phyloP scores from a whole-genome alignment of 2,797 vertebrate genomes.

The Notoglanidium macrostoma region DNA sequence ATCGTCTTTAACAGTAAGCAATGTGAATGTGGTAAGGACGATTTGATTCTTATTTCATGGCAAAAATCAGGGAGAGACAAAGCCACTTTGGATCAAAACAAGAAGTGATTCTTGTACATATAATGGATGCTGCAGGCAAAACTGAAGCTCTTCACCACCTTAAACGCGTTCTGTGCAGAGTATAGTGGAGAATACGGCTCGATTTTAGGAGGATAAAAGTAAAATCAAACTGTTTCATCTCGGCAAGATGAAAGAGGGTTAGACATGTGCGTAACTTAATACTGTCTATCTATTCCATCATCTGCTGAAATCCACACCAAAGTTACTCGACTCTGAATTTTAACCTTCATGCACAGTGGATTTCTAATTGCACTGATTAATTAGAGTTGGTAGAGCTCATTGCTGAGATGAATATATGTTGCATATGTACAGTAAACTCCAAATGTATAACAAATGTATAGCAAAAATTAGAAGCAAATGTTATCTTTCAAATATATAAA shows the following conservation, averaged over 20 bases:
- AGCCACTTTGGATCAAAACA: constrained; percentile 5
- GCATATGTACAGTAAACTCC: background rate
- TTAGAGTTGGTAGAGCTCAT: background rate
- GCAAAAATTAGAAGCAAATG: background rate
- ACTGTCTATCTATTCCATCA: background rate
- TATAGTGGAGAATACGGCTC: constrained; percentile 15
- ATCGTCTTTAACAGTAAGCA: background rate
- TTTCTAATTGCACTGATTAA: background rate
- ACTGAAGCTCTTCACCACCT: constrained; percentile 36
- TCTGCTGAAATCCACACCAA: constrained; percentile 17
- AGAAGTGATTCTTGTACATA: constrained; percentile 8
- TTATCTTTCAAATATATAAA: background rate
- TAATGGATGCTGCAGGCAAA: constrained; percentile 49
- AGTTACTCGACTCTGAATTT: background rate
- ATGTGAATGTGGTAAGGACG: background rate
- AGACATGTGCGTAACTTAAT: background rate
- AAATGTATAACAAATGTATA: background rate
- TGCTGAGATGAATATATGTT: background rate
- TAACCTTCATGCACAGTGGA: too few species aligned
- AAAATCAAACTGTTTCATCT: constrained; percentile 16
- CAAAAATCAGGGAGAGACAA: constrained; percentile 5
- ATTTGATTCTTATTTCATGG: background rate
- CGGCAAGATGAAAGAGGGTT: constrained; percentile 21
- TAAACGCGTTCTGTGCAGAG: constrained; percentile 15
- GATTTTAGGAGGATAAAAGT: constrained; percentile 28